These are phyloP conservation scores for Falco berigora DNA, from an alignment of 2,797 vertebrate genomes.

Conservation along the genomic window DNA sequence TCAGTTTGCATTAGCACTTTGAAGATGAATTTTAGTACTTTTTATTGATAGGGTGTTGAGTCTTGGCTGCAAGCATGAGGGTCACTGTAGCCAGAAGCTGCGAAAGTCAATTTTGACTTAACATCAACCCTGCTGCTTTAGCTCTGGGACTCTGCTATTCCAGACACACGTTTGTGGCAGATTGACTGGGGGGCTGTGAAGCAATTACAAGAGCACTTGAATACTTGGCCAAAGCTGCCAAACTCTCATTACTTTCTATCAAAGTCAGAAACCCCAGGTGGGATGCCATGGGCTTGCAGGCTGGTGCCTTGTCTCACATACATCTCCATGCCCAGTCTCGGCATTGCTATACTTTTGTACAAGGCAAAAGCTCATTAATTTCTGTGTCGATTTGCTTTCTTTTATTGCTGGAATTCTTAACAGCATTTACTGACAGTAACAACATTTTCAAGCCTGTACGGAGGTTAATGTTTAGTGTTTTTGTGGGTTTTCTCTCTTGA, in stretches of 20 bases:
- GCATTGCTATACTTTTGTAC: background rate
- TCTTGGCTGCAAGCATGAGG: constrained; percentile 11
- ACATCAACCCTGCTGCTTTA: constrained; percentile 53
- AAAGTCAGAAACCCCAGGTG: constrained; percentile 21
- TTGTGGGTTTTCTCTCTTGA: background rate
- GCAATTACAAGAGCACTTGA: constrained; percentile 55
- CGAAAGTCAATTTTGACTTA: constrained; percentile 67
- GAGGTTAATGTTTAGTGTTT: background rate
- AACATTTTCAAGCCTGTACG: background rate
- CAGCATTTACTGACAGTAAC: background rate
- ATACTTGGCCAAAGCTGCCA: constrained; percentile 32
- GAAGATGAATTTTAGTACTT: constrained; percentile 56
- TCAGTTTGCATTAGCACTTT: constrained; percentile 67
- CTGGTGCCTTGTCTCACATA: background rate
- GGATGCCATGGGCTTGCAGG: constrained; percentile 2
- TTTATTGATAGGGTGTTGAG: constrained; percentile 41
- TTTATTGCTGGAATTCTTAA: background rate
- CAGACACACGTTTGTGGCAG: constrained; percentile 54
- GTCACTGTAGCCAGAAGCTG: constrained; percentile 59
- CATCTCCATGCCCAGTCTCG: background rate
- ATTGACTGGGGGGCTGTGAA: constrained; percentile 50
- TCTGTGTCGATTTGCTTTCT: background rate
- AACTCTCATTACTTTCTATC: constrained; percentile 27
- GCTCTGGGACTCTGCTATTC: constrained; percentile 48
- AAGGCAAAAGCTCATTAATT: background rate